Base-by-base conservation (phyloP, 2,888 invertebrate species). In the Leptinotarsa rubiginosa region DNA sequence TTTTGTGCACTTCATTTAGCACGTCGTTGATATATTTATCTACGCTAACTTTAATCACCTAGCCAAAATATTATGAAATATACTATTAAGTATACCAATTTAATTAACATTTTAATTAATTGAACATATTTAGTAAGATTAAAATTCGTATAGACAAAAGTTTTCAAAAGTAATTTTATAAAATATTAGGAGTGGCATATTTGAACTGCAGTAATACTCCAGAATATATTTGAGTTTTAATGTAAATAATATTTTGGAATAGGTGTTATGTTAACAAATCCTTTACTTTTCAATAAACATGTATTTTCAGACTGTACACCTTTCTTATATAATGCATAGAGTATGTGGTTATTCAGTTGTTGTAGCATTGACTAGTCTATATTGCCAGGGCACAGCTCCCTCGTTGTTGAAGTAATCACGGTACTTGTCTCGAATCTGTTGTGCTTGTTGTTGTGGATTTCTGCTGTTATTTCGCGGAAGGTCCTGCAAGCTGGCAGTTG, bases 361-460 rank as follows among this genome's bases (percentile, higher is more conserved):
- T 52, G n/a, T 52, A 52, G 15, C 18, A n/a, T 52, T 52, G 15
- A 52, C 52, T n/a, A 52, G 52, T 52, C 7, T 52, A 16, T 16
- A n/a, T 52, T n/a, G 52, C 52, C 52, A 52, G 52, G 52, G 52
- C 52, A 52, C 52, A 16, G 52, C 52, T 52, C 52, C 52, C 52
- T 52, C 52, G 52, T 52, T 52, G n/a, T 52, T 16, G 52, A 52
- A 52, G 52, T 52, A 52, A 52, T 52, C 52, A n/a, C 49, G 49
- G 49, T 49, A 49, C 16, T 49, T 13, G 49, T 49, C 49, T 16
- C 49, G 49, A 49, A 49, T 49, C 15, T 49, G 49, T 49, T 49
- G 49, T 49, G 49, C 49, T 49, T 49, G 49, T 49, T 16, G 49
- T 49, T 49, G 49, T 13, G 16, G 31, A 31, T 31, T 31, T 31